Conservation (phyloP, 2,888 invertebrate genomes). For the Seira ritae region DNA sequence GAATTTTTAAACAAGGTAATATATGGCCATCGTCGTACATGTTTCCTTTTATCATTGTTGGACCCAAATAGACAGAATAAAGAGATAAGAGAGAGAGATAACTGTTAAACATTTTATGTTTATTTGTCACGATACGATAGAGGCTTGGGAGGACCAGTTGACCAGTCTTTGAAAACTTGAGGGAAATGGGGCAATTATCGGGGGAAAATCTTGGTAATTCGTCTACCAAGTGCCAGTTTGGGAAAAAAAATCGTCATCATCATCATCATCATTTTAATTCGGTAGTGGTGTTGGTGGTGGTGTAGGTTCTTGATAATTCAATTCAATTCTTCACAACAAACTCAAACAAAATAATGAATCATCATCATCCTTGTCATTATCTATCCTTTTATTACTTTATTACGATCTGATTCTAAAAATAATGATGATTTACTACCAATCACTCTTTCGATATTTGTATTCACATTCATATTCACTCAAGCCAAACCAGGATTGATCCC, state of each 20-base stretch:
- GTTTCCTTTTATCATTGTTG: neutral
- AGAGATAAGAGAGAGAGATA: constrained; percentile 3
- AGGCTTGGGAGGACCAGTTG: neutral
- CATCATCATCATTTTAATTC: no score
- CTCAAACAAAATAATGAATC: neutral
- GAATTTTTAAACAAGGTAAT: constrained; percentile 1
- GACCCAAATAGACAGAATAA: neutral
- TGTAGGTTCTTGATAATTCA: neutral
- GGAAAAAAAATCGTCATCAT: no score
- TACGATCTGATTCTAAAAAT: neutral
- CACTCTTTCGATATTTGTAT: neutral
- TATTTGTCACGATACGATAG: neutral
- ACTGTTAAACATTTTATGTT: constrained; percentile 11
- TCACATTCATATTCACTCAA: neutral
- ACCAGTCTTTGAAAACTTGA: neutral
- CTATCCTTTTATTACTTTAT: constrained; percentile 1
- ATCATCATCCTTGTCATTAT: neutral
- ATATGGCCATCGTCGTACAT: neutral
- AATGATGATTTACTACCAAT: neutral
- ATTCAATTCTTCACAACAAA: neutral
- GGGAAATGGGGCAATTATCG: neutral
- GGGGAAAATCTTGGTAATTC: neutral
- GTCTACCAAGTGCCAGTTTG: neutral
- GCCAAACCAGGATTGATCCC: neutral
- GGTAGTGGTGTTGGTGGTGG: no score